Base-by-base conservation (phyloP, 2,113 vertebrate species). In the Brachypodius melanocephalos region DNA sequence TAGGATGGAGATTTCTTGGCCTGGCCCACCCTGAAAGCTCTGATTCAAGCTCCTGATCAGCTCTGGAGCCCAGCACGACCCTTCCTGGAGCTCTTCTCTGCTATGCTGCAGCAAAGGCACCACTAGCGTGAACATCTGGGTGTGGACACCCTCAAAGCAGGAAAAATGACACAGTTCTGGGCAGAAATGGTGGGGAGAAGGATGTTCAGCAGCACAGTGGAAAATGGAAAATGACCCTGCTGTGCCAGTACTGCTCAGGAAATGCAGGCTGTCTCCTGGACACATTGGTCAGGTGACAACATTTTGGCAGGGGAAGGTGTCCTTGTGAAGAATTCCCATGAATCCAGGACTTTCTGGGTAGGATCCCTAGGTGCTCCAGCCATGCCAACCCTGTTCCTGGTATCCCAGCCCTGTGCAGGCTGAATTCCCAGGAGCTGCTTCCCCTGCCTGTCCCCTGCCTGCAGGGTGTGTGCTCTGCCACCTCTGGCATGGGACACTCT, bases 161-260 rank as follows among this genome's bases (percentile, higher is more conserved):
- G 36, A 72, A 16, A 67, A 66, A 32, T 2, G 43, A 4, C 6
- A 12, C 4, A 0, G 1, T 71, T 26, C 15, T 74, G 38, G 82
- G 80, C 52, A 67, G 34, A 34, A 51, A 15, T 6, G 34, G 14
- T 54, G 57, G 48, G 34, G 36, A 42, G 24, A 34, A 55, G 18
- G 11, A 6, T 2, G 14, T 7, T 81, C 46, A 43, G 36, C 12
- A 69, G 29, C 31, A 7, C 14, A 16, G 31, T 8, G 25, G 38
- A 17, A 26, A 42, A 6, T 9, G 43, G 86, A 36, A 48, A 88
- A 49, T 8, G 32, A 49, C 9, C 17, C 59, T 2, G 3, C 13
- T 0, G 0, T 45, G 28, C 11, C 73, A n/a, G 34, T 6, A 2
- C 14, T 40, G 40, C 5, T 43, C 45, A n/a, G 74, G 43, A 74